Percentiles rank a stretch among this genome's conserved stretches.
Evolutionary conservation across 2,888 invertebrate genomes (phyloP).

Genomic region (Xanthorhoe designata): DNA sequence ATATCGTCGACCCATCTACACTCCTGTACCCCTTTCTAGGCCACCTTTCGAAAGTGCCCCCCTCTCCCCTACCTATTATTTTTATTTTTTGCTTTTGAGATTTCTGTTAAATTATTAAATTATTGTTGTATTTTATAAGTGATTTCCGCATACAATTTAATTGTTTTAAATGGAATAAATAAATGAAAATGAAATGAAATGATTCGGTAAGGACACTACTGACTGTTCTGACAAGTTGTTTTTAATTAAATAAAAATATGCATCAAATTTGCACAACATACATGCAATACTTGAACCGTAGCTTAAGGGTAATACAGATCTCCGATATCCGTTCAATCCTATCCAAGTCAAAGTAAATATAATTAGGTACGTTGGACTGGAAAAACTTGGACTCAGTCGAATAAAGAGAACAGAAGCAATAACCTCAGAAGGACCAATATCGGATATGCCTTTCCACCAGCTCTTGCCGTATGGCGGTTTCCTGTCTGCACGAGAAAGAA

Average conservation of each 20-base stretch:
- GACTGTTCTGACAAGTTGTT: too few relatives aligned
- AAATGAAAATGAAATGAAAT: too few relatives aligned
- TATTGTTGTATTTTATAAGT: too few relatives aligned
- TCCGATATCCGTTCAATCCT: slow-evolving; percentile 22
- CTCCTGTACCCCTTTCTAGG: too few relatives aligned
- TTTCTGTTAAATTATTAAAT: too few relatives aligned
- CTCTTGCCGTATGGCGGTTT: slow-evolving; percentile 25
- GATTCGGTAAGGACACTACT: too few relatives aligned
- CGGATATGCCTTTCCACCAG: slow-evolving; percentile 33
- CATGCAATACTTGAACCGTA: neutral
- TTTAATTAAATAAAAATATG: neutral
- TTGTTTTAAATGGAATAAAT: too few relatives aligned
- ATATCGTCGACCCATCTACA: too few relatives aligned
- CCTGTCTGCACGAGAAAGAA: slow-evolving; percentile 6
- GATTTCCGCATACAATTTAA: too few relatives aligned
- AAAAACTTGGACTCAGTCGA: slow-evolving; percentile 29
- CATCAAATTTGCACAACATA: neutral
- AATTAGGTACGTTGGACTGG: slow-evolving; percentile 27
- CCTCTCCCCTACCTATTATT: too few relatives aligned
- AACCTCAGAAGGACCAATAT: slow-evolving; percentile 36
- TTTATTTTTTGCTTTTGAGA: too few relatives aligned
- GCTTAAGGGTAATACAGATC: neutral
- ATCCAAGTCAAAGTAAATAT: slow-evolving; percentile 29
- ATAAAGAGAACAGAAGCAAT: slow-evolving; percentile 33
- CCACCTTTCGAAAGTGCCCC: too few relatives aligned